Conservation (phyloP, 1,140 invertebrate genomes). For the Sinella curviseta region DNA sequence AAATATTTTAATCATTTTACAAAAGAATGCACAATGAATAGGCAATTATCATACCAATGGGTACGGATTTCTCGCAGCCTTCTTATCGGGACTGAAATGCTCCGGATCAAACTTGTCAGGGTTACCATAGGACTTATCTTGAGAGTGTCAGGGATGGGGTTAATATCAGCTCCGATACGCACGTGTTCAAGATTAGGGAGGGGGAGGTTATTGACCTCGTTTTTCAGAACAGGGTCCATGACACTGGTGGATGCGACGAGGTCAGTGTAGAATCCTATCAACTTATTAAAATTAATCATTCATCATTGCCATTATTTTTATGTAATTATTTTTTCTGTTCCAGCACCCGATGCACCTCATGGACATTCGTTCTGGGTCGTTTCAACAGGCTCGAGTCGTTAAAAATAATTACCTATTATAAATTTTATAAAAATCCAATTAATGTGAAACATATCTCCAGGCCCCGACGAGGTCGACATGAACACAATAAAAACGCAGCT, state of each 20-base stretch:
- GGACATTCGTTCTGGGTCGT: conserved; percentile 36
- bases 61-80: no score
- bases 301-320: not conserved
- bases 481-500: not conserved
- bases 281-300: not conserved
- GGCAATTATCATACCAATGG: no score
- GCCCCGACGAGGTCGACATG: no score
- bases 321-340: not conserved
- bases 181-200: conserved; percentile 21
- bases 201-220: conserved; percentile 33
- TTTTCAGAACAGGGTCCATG: conserved; percentile 24
- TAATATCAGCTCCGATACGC: conserved; percentile 5
- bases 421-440: no score
- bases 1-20: no score
- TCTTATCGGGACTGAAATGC: no score
- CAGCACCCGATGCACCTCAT: conserved; percentile 43
- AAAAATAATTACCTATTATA: no score
- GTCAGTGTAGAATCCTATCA: not conserved
- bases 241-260: not conserved
- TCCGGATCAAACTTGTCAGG: no score
- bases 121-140: not conserved
- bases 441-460: no score
- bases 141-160: not conserved
- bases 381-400: no score
- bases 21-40: no score